These are phyloP conservation scores for Drosophila sp. DNA, from an alignment of 1,140 invertebrate species.

Conservation along the genomic window DNA sequence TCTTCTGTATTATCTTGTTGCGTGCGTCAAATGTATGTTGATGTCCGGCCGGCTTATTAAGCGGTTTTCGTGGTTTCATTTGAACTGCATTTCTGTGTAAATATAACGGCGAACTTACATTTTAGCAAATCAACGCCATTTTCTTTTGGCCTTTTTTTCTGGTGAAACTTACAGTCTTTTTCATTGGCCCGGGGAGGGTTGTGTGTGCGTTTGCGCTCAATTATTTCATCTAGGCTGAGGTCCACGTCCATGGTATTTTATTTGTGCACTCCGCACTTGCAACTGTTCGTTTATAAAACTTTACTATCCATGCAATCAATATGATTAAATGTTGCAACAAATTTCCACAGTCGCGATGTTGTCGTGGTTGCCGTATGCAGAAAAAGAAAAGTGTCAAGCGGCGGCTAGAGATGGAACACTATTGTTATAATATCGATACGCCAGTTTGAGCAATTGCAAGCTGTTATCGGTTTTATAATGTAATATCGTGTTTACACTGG, in stretches of 20 bases:
- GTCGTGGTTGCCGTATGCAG: conserved; percentile 1
- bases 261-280: conserved; percentile 5
- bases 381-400: not conserved
- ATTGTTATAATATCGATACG: not conserved
- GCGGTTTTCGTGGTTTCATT: conserved; percentile 36
- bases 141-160: conserved; percentile 18
- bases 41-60: conserved; percentile 28
- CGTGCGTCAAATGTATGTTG: conserved; percentile 86
- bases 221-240: conserved; percentile 67
- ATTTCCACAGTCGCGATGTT: not conserved
- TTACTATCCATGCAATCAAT: conserved; percentile 11
- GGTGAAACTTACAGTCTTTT: conserved; percentile 62
- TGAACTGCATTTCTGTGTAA: conserved; percentile 15
- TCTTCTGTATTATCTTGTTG: conserved; percentile 89
- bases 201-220: conserved; percentile 58
- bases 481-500: too few relatives aligned
- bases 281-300: conserved; percentile 2
- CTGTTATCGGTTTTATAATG: not conserved
- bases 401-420: not conserved
- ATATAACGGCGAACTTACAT: not conserved
- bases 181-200: conserved; percentile 34
- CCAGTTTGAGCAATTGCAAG: not conserved
- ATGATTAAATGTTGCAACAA: not conserved
- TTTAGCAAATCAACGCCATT: conserved; percentile 54
- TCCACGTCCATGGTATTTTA: conserved; percentile 52